These are phyloP conservation scores for Lepus europaeus DNA, from an alignment of 2,113 vertebrate genomes.

Conservation along the genomic window DNA sequence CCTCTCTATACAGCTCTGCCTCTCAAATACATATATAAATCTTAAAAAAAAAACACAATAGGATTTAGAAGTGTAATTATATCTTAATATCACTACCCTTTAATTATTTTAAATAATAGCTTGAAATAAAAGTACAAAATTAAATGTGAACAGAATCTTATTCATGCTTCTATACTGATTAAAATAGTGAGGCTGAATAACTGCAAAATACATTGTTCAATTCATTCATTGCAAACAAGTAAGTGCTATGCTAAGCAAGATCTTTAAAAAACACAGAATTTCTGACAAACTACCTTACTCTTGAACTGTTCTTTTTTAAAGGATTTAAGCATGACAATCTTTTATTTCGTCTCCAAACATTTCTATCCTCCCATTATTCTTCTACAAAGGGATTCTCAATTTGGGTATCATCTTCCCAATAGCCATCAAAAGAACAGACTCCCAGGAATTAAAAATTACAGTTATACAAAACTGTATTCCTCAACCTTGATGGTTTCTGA, in stretches of 20 bases:
- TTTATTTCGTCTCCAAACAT: neutral
- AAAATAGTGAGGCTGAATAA: neutral
- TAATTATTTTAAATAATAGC: neutral
- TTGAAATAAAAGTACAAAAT: slow-evolving; percentile 25
- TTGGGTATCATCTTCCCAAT: neutral
- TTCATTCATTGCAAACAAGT: neutral
- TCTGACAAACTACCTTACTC: neutral
- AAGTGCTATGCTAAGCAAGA: neutral
- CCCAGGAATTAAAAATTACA: neutral
- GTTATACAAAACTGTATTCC: neutral
- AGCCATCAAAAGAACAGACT: neutral
- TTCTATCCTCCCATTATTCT: neutral
- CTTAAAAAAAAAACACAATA: no score
- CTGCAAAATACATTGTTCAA: neutral
- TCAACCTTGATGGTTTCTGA: neutral
- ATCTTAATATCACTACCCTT: neutral
- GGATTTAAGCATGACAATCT: neutral
- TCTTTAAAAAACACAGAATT: neutral
- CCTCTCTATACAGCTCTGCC: no score
- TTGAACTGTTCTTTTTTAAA: neutral
- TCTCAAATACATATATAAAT: no score
- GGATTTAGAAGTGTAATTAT: neutral
- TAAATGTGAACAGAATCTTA: neutral
- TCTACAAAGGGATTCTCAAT: neutral
- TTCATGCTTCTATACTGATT: neutral